Evolutionary conservation across 1,140 invertebrate genomes (phyloP).

Genomic region (Brachionus asplanchnoidis): DNA sequence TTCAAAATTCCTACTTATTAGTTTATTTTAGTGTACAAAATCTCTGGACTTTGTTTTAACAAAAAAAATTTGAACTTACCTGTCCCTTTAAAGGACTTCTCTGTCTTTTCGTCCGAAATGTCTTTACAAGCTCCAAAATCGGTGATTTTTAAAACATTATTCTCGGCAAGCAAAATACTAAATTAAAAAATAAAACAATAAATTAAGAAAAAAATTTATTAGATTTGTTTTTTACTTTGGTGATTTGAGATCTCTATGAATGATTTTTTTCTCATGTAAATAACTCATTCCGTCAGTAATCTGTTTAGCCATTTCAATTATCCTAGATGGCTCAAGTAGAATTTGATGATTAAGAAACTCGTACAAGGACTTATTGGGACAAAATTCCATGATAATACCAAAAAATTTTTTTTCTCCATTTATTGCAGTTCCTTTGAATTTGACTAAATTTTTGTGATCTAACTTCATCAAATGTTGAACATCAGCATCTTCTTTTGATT

Average conservation of each 20-base stretch:
- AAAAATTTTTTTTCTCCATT: not conserved
- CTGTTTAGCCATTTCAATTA: conserved; percentile 64
- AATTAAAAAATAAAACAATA: conserved; percentile 44
- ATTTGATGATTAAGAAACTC: not conserved
- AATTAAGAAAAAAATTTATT: not conserved
- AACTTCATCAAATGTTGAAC: conserved; percentile 87
- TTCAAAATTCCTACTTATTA: too few relatives aligned
- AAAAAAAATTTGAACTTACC: not conserved
- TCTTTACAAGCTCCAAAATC: conserved; percentile 94
- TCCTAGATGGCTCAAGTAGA: not conserved
- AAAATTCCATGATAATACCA: conserved; percentile 97
- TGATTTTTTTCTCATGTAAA: conserved; percentile 84
- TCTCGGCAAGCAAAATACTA: conserved; percentile 83
- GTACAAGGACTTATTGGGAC: conserved; percentile 86
- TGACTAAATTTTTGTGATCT: conserved; percentile 91
- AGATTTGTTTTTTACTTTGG: conserved; percentile 64
- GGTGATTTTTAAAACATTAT: conserved; percentile 87
- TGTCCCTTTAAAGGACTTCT: conserved; percentile 82
- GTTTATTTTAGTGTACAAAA: too few relatives aligned
- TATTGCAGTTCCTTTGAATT: conserved; percentile 71
- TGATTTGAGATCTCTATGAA: conserved; percentile 90
- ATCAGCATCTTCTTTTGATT: conserved; percentile 71
- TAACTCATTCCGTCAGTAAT: conserved; percentile 77
- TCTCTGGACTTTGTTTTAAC: too few relatives aligned
- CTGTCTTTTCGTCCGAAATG: conserved; percentile 82